Base-by-base conservation (phyloP, 2,888 invertebrate species). In the Mimas tiliae region DNA sequence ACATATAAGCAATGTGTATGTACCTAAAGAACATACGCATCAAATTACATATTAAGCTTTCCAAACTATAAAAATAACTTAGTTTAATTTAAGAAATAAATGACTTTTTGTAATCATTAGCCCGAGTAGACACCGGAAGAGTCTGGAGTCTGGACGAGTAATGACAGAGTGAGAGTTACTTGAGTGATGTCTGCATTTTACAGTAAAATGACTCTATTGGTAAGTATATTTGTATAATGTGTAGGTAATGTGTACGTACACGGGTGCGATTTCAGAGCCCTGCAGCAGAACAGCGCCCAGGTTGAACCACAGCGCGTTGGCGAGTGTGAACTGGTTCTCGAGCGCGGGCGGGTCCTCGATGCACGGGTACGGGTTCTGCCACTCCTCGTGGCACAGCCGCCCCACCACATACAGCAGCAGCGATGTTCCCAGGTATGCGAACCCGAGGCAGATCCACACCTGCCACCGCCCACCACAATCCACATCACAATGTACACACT, bases 301-400 rank as follows among this genome's bases (percentile, higher is more conserved):
- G 70, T 97, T 96, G 88, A 98, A 98, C 98, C 98, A 98, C 67
- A 98, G 94, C 70, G 97, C 96, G 91, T 98, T 98, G 75, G 95
- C 94, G 62, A 97, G 94, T 69, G 95, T 96, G 93, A 98, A 97
- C 87, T 97, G 97, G 93, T 98, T 98, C 87, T 97, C 96, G 63
- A 98, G 94, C 70, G 95, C 96, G 48, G 95, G 95, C 1, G 97
- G 97, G 79, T 98, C 97, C 74, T 97, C 96, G 72, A 97, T 95
- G 86, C 97, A 97, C 0, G 97, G 97, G 93, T 96, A 96, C 0
- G 98, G 97, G 91, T 97, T 98, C 81, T 96, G 96, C 97, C 98
- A 98, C 92, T 98, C 98, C 73, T 96, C 96, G 6, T 98, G 97
- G 73, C 97, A 96, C 70, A 97, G 90, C 73, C 98, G 95, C 47